Evolutionary conservation across 1,140 invertebrate genomes (phyloP).

Genomic region (Zaprionus lachaisei): DNA sequence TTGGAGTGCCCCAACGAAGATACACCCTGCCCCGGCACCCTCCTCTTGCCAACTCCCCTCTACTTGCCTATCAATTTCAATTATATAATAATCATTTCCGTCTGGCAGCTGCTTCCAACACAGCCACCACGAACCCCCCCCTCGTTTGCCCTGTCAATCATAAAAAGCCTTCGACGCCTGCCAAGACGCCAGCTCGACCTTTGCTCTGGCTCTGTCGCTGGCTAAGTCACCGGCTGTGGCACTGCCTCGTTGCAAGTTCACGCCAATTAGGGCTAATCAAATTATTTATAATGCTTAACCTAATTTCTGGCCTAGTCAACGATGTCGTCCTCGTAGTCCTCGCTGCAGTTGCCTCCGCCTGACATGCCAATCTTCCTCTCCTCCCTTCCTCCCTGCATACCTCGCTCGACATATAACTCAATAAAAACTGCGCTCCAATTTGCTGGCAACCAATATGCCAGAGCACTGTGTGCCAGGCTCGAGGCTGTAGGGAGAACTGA

Average conservation of each 20-base stretch:
- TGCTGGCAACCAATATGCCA: conserved; percentile 45
- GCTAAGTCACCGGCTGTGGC: conserved; percentile 1
- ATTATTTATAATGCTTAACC: conserved; percentile 83
- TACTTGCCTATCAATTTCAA: conserved; percentile 75
- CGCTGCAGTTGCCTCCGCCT: background rate
- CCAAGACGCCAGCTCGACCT: conserved; percentile 21
- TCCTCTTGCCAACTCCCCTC: background rate
- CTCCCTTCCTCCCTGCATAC: background rate
- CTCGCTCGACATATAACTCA: conserved; percentile 53
- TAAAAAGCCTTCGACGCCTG: conserved; percentile 40
- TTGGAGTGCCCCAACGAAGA: background rate
- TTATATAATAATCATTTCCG: conserved; percentile 81
- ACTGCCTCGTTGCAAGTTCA: conserved; percentile 62
- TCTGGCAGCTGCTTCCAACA: conserved; percentile 44
- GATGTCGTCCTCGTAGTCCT: conserved; percentile 38
- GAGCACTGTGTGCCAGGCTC: background rate
- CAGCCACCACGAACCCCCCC: background rate
- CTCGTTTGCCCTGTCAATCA: conserved; percentile 65
- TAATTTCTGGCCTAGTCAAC: conserved; percentile 71
- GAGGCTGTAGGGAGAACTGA: background rate
- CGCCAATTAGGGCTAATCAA: conserved; percentile 80
- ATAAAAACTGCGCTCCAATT: conserved; percentile 71
- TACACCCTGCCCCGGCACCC: background rate
- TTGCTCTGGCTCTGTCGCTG: background rate
- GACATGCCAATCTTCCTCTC: background rate